phyloP scores from a whole-genome alignment of 2,797 vertebrate genomes.

The Lagocephalus sceleratus region DNA sequence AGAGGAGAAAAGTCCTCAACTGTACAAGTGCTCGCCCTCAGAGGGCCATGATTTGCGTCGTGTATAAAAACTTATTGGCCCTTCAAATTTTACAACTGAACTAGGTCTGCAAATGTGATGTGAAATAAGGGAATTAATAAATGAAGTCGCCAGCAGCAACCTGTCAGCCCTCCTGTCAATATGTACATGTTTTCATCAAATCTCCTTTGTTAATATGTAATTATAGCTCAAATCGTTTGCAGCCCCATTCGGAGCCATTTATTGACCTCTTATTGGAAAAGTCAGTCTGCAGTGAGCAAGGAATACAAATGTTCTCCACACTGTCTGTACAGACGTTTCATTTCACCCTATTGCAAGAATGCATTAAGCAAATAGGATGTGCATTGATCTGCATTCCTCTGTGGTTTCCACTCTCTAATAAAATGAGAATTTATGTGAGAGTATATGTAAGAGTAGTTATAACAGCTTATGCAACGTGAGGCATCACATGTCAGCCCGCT shows the following conservation, averaged over 20 bases:
- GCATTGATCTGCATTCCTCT: not conserved
- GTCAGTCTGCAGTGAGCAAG: constrained; percentile 1
- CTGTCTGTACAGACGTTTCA: not conserved
- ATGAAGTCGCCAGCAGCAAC: constrained; percentile 3
- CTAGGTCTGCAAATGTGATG: constrained; percentile 1
- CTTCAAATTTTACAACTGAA: not conserved
- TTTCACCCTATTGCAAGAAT: not conserved
- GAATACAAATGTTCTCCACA: constrained; percentile 21
- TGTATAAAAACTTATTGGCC: not conserved
- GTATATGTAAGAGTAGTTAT: not conserved
- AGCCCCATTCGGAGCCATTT: constrained; percentile 14
- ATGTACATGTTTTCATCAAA: constrained; percentile 20
- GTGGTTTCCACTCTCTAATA: not conserved
- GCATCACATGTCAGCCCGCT: not conserved
- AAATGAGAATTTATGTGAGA: constrained; percentile 4
- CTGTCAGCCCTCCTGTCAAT: constrained; percentile 10
- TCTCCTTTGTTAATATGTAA: constrained; percentile 25
- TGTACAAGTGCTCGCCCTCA: not conserved
- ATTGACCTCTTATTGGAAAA: constrained; percentile 28
- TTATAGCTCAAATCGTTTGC: constrained; percentile 30
- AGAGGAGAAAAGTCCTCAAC: not conserved
- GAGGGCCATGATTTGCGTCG: too few relatives aligned
- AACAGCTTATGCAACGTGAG: not conserved
- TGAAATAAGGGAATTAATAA: constrained; percentile 3
- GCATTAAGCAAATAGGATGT: not conserved